Conservation (phyloP, 2,113 vertebrate species). For the Mustelus asterias region DNA sequence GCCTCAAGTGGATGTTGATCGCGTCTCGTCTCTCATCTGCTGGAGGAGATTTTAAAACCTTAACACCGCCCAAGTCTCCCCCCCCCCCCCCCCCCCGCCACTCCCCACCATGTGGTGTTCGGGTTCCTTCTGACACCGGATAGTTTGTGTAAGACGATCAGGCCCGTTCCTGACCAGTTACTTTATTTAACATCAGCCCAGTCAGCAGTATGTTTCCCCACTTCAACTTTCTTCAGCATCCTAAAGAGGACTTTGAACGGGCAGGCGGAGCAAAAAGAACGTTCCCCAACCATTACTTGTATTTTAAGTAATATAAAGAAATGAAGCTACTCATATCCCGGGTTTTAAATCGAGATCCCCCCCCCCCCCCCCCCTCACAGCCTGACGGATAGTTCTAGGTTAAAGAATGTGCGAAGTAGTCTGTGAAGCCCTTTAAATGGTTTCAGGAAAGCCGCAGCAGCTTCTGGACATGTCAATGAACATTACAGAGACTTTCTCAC, state of each 20-base stretch:
- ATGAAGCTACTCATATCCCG: background rate
- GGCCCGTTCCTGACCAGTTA: background rate
- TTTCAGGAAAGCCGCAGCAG: background rate
- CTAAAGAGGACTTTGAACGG: constrained; percentile 24
- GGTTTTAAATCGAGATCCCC: background rate
- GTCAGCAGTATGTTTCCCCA: background rate
- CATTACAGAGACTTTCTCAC: background rate
- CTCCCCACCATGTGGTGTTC: background rate
- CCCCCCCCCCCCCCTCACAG: background rate
- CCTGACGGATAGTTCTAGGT: background rate
- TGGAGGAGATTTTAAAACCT: background rate
- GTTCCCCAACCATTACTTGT: background rate
- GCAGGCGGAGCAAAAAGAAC: background rate
- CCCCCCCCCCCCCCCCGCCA: background rate
- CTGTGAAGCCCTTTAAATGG: background rate
- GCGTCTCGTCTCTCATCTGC: background rate
- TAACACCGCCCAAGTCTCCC: no score
- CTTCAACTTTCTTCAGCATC: constrained; percentile 1
- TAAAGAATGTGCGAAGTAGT: background rate
- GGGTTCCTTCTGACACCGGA: background rate
- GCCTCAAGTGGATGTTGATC: background rate
- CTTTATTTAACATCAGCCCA: background rate
- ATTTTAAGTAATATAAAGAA: background rate
- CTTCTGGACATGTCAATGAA: background rate
- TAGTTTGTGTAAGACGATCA: constrained; percentile 3